Base-by-base conservation (phyloP, 2,797 vertebrate species). In the Alosa sapidissima region DNA sequence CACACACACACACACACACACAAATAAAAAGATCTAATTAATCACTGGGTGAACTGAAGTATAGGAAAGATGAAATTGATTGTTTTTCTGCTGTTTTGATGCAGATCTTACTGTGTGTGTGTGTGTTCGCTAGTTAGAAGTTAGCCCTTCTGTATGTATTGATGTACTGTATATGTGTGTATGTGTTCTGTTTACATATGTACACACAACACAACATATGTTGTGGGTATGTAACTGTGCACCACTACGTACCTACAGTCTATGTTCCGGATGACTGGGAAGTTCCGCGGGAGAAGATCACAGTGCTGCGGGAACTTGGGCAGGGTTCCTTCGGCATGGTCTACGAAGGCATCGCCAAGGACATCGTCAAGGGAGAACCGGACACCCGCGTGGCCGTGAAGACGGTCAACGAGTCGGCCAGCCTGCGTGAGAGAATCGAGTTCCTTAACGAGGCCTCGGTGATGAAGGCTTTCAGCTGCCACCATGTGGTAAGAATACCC, bases 261-360 rank as follows among this genome's bases (percentile, higher is more conserved):
- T 99, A 99, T 0, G 96, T 99, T 88, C 97, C 98, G 0, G 98
- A 99, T 0, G 98, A 99, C 60, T 99, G 98, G 98, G 98, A 99
- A 90, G 98, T 99, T 11, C 95, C 95, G 0, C 95, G 98, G 21
- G 98, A 99, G 62, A 99, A 99, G 94, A 98, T 99, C 91, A 90
- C 86, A 0, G 94, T 99, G 2, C 93, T 99, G 24, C 90, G 96
- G 2, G 98, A 99, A 92, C 93, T 99, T 90, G 98, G 98, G 0
- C 98, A 99, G 90, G 98, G 98, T 78, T 99, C 98, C 85, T 99
- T 99, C 0, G 98, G 98, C 24, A 99, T 99, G 98, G 98, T 99
- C 9, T 99, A 99, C 0, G 98, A 99, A 86, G 98, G 98, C 1
- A 95, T 96, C 0, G 98, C 98, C 91, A 97, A 96, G 91, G 98